Conservation (phyloP, 2,113 vertebrate genomes). For the Neotoma lepida region DNA sequence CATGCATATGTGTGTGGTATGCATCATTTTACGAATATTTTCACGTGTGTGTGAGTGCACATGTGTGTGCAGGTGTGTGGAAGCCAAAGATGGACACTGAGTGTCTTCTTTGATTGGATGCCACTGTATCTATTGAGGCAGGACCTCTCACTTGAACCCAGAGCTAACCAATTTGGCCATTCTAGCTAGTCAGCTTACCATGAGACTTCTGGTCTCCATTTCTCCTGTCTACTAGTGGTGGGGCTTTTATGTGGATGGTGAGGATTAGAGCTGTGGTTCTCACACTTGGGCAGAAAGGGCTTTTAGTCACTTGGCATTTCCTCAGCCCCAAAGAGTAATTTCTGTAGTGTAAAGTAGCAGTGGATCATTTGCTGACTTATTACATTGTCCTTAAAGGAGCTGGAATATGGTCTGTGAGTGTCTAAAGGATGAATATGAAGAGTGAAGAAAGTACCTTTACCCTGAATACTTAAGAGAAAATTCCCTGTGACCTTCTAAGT, state of each 20-base stretch:
- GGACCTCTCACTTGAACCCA: background rate
- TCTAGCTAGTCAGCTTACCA: background rate
- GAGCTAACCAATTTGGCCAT: background rate
- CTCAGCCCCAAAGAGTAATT: background rate
- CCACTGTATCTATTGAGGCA: background rate
- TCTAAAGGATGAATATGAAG: background rate
- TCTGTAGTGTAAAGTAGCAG: background rate
- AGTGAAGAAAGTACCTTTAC: background rate
- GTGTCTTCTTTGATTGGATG: background rate
- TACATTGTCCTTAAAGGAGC: background rate
- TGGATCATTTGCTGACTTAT: background rate
- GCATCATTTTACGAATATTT: background rate
- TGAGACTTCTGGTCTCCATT: background rate
- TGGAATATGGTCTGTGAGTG: background rate
- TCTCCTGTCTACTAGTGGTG: background rate
- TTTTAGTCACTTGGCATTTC: background rate
- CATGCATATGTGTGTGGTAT: background rate
- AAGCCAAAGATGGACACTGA: background rate
- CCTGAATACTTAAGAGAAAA: background rate
- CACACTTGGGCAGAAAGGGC: too few relatives aligned
- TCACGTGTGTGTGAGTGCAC: background rate
- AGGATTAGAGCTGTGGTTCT: background rate
- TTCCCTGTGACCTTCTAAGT: background rate
- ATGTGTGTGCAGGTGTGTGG: background rate
- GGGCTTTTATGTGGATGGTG: background rate